A percentile compares a stretch with the other conserved stretches of the same genome.
Evolutionary conservation across 2,797 vertebrate species (phyloP).

Genomic region (Ctenopoma multispine): DNA sequence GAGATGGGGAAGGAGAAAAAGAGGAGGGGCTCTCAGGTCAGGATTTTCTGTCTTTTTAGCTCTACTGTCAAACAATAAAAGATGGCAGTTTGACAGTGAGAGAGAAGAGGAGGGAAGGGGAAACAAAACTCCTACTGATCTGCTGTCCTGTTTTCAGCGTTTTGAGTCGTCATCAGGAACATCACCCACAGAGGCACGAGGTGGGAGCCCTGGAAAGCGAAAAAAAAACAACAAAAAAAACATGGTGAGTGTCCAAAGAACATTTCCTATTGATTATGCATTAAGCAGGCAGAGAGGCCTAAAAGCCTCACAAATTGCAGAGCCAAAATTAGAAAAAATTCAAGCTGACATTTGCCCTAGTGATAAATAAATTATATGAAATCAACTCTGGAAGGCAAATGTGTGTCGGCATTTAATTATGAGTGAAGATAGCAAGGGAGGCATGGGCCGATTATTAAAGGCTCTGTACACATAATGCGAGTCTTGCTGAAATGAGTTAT

Average conservation of each 20-base stretch:
- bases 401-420: conserved; percentile 84
- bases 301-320: conserved; percentile 55
- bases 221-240: conserved; percentile 64
- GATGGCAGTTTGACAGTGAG: conserved; percentile 35
- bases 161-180: conserved; percentile 76
- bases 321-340: conserved; percentile 58
- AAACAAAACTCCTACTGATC: conserved; percentile 74
- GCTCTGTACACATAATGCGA: conserved; percentile 59
- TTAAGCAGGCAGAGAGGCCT: conserved; percentile 57
- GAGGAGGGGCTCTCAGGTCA: conserved; percentile 59
- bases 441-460: conserved; percentile 72
- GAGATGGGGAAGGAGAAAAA: conserved; percentile 58
- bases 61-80: conserved; percentile 47
- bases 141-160: conserved; percentile 68
- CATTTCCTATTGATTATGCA: conserved; percentile 81
- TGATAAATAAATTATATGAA: conserved; percentile 82
- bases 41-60: conserved; percentile 46
- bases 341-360: conserved; percentile 71
- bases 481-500: conserved; percentile 70
- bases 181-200: conserved; percentile 71
- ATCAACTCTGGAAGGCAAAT: conserved; percentile 80
- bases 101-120: conserved; percentile 42
- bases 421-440: conserved; percentile 71
- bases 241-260: conserved; percentile 73
- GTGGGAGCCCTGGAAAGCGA: conserved; percentile 79